Evolutionary conservation across 1,140 invertebrate species (phyloP).

Genomic region (Steinernema khuongi): DNA sequence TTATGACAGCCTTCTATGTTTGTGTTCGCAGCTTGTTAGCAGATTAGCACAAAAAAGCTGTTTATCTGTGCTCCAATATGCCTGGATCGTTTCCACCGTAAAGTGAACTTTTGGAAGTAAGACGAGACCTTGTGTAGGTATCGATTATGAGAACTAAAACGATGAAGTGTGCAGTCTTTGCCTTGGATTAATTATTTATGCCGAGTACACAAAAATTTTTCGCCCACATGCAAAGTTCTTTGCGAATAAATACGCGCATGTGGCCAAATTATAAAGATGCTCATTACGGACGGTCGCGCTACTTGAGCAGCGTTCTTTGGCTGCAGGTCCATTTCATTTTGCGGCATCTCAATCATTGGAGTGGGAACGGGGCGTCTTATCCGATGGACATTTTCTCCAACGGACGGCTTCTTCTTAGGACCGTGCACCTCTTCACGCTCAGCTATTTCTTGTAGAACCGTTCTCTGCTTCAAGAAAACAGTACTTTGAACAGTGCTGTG

Average conservation of each 20-base stretch:
- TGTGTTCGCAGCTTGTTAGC: no score
- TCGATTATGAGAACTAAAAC: background rate
- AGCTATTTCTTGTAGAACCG: no score
- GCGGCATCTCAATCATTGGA: background rate
- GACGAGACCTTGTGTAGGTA: background rate
- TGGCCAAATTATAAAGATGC: background rate
- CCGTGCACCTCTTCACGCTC: no score
- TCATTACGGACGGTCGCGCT: background rate
- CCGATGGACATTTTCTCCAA: no score
- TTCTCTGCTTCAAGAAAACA: no score
- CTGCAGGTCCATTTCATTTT: background rate
- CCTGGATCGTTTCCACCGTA: no score
- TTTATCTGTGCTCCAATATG: no score
- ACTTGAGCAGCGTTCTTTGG: background rate
- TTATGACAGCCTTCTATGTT: no score
- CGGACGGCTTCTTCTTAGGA: no score
- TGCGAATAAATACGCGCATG: background rate
- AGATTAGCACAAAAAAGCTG: no score
- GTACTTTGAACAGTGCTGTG: no score
- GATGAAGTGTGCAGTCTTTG: background rate
- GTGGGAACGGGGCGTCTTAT: no score
- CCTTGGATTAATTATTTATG: background rate
- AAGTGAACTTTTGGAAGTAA: background rate
- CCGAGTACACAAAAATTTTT: background rate
- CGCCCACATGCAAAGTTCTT: background rate